phyloP scores from a whole-genome alignment of 2,113 vertebrate species.

The Ailuropoda melanoleuca region DNA sequence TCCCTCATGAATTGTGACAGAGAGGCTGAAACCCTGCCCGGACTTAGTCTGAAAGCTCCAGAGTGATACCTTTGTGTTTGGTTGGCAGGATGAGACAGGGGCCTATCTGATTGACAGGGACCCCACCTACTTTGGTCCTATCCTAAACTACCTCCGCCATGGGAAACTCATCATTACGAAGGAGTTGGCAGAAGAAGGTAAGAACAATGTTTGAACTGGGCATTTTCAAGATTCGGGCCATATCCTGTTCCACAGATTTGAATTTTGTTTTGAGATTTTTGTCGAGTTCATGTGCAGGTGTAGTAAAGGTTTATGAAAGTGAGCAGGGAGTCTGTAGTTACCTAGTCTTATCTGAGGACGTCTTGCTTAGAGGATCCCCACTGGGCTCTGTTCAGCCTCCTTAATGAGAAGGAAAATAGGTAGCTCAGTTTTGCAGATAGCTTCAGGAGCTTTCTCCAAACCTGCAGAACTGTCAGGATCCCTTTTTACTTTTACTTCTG shows the following conservation, averaged over 20 bases:
- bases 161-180: slow-evolving; percentile 99
- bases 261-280: background rate
- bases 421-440: background rate
- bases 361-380: background rate
- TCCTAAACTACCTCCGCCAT: slow-evolving; percentile 98
- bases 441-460: background rate
- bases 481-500: background rate
- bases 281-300: background rate
- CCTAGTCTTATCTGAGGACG: background rate
- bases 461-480: background rate
- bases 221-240: background rate
- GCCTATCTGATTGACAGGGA: slow-evolving; percentile 99
- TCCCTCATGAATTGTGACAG: background rate
- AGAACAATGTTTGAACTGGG: slow-evolving; percentile 47
- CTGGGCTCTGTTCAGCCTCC: background rate
- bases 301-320: background rate
- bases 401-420: background rate
- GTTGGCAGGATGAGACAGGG: slow-evolving; percentile 94
- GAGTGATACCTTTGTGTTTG: background rate
- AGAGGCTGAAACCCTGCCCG: background rate
- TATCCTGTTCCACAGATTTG: background rate
- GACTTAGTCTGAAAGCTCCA: background rate
- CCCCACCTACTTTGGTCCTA: slow-evolving; percentile 98
- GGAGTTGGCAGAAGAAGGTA: slow-evolving; percentile 98
- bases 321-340: background rate